Conservation (phyloP, 2,888 invertebrate species). For the Parnassius mnemosyne region DNA sequence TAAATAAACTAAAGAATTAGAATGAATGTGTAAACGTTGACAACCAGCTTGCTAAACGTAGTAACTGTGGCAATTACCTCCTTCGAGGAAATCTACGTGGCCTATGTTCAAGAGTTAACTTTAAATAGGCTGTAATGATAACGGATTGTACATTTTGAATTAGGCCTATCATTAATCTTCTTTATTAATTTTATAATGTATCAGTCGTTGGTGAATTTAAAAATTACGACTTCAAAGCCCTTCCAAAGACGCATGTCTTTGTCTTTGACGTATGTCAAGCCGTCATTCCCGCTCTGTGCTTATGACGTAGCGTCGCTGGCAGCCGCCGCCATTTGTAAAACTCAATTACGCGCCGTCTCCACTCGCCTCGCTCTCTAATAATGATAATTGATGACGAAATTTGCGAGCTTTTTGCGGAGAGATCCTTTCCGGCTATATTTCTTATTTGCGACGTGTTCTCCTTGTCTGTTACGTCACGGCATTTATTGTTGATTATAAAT, state of each 20-base stretch:
- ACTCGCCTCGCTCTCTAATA: slow-evolving; percentile 64
- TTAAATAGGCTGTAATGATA: too few species aligned
- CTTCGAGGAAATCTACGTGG: too few species aligned
- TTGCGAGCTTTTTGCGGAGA: slow-evolving; percentile 78
- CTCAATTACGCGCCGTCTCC: slow-evolving; percentile 71
- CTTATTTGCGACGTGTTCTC: slow-evolving; percentile 55
- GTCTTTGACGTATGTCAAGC: slow-evolving; percentile 28
- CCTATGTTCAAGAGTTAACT: too few species aligned
- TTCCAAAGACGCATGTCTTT: slow-evolving; percentile 31
- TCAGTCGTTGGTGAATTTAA: too few species aligned
- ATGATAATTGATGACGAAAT: slow-evolving; percentile 80
- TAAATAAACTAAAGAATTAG: too few species aligned
- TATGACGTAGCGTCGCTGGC: slow-evolving; percentile 51
- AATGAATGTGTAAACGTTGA: too few species aligned
- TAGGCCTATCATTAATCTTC: too few species aligned
- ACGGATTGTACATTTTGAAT: too few species aligned
- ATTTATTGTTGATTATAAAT: neutral
- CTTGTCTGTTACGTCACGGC: slow-evolving; percentile 38
- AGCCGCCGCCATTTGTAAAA: slow-evolving; percentile 74
- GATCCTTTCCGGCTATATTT: slow-evolving; percentile 71
- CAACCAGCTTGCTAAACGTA: too few species aligned
- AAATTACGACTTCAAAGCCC: too few species aligned
- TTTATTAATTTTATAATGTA: too few species aligned
- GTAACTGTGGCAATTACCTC: too few species aligned
- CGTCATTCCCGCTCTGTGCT: slow-evolving; percentile 40